Evolutionary conservation across 1,140 invertebrate genomes (phyloP).

Genomic region (Drosophila leontia): DNA sequence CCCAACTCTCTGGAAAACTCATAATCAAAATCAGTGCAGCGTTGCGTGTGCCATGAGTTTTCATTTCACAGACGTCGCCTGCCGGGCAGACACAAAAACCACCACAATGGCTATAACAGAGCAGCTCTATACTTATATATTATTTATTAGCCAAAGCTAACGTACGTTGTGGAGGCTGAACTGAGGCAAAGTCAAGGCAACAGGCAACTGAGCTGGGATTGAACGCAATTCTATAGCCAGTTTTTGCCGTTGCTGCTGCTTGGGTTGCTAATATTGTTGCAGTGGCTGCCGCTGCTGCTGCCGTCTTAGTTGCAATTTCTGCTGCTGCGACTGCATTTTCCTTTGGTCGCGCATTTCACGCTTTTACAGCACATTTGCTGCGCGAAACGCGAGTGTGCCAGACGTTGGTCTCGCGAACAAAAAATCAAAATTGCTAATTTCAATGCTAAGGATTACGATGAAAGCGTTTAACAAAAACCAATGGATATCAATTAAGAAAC

Average conservation of each 20-base stretch:
- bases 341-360: conserved; percentile 41
- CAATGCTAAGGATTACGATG: conserved; percentile 35
- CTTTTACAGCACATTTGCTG: conserved; percentile 58
- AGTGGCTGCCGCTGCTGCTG: conserved; percentile 7
- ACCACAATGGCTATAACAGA: conserved; percentile 29
- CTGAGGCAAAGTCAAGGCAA: conserved; percentile 71
- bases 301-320: conserved; percentile 1
- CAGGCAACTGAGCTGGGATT: conserved; percentile 33
- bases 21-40: conserved; percentile 62
- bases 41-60: conserved; percentile 62
- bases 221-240: conserved; percentile 38
- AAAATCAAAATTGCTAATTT: conserved; percentile 16
- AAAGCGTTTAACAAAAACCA: conserved; percentile 30
- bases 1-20: conserved; percentile 20
- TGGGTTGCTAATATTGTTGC: conserved; percentile 20
- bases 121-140: conserved; percentile 12
- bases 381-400: conserved; percentile 51
- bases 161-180: conserved; percentile 19
- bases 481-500: conserved; percentile 44
- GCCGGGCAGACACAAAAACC: conserved; percentile 32
- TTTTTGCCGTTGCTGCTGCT: conserved; percentile 33
- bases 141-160: conserved; percentile 42
- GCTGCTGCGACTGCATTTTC: conserved; percentile 52
- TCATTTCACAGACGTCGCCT: conserved; percentile 42
- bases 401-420: conserved; percentile 47